Percentiles rank a stretch among this genome's conserved stretches.
These are phyloP conservation scores for Elephas maximus DNA, from an alignment of 2,113 vertebrate species.

Conservation along the genomic window DNA sequence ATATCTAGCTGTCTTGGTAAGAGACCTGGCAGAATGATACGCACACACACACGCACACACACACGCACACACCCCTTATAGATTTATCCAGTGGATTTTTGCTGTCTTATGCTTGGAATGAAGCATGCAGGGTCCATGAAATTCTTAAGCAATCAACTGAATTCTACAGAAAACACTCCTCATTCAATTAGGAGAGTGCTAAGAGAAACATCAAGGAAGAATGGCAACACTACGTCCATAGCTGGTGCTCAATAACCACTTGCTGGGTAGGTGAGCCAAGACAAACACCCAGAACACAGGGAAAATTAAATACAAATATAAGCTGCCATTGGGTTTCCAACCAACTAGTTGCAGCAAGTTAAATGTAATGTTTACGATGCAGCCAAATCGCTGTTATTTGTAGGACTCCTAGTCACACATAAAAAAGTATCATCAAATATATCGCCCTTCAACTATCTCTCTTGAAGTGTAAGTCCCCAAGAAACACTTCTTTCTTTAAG, in stretches of 20 bases:
- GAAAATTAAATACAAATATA: background rate
- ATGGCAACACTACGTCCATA: background rate
- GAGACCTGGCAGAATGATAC: slow-evolving; percentile 82
- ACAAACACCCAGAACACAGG: background rate
- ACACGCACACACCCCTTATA: slow-evolving; percentile 32
- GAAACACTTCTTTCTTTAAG: background rate
- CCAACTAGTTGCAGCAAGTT: background rate
- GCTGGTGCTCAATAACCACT: background rate
- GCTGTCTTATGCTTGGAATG: slow-evolving; percentile 32
- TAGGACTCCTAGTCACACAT: background rate
- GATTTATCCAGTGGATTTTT: slow-evolving; percentile 78
- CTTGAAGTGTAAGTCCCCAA: slow-evolving; percentile 6
- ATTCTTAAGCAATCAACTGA: slow-evolving; percentile 14
- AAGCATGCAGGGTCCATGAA: background rate
- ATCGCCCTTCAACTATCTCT: slow-evolving; percentile 12
- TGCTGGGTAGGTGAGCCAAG: slow-evolving; percentile 30
- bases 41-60: slow-evolving; percentile 38
- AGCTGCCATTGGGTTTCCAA: background rate
- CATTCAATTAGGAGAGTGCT: background rate
- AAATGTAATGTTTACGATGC: background rate
- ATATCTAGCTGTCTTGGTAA: slow-evolving; percentile 86
- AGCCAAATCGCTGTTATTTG: slow-evolving; percentile 43
- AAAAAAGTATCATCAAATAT: slow-evolving; percentile 29
- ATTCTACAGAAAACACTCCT: slow-evolving; percentile 3
- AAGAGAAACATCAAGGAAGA: background rate